Evolutionary conservation across 2,113 vertebrate genomes (phyloP), one percentile per base, ranked within the genome.

Genomic region (Melanotaenia duboulayi): DNA sequence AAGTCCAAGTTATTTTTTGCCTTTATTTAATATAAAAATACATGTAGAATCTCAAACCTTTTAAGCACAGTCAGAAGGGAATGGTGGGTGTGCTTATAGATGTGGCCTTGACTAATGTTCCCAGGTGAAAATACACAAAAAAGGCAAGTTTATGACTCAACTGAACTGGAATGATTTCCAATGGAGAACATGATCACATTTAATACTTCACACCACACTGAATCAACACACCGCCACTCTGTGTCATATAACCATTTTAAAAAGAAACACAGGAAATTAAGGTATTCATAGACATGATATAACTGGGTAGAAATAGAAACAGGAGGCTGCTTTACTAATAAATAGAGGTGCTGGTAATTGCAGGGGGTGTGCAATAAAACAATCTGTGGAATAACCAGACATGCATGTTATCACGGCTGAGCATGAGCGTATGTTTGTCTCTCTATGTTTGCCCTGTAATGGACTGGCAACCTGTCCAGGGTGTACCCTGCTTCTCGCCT

Each of bases 251-350:
- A 28, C 7, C 19, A 20, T 12, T 24, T 66, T 14, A 13, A 25
- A 25, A 39, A 39, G 16, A 55, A 40, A 17, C 12, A 42, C 13
- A 22, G 9, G 22, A 42, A 8, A 24, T 37, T 24, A 19, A 40
- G 4, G 10, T 24, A 28, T 58, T 69, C 55, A 51, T 58, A 49
- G 44, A 65, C 49, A 74, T 28, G 35, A 28, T 58, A 32, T 12
- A 57, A 2, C 23, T 32, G 23, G 23, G 56, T 23, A 59, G n/a
- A 37, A 59, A 74, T 60, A 44, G 54, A 59, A 74, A 44, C 14
- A 42, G 11, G 35, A 59, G 48, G 46, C 25, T 57, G 14, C 54
- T 13, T 22, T 74, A 44, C 12, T 51, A 23, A 52, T 32, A 46
- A 52, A 40, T 11, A 28, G 61, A 40, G 50, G 23, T 64, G 59